phyloP scores from a whole-genome alignment of 2,888 invertebrate species.

The Lysandra bellargus region DNA sequence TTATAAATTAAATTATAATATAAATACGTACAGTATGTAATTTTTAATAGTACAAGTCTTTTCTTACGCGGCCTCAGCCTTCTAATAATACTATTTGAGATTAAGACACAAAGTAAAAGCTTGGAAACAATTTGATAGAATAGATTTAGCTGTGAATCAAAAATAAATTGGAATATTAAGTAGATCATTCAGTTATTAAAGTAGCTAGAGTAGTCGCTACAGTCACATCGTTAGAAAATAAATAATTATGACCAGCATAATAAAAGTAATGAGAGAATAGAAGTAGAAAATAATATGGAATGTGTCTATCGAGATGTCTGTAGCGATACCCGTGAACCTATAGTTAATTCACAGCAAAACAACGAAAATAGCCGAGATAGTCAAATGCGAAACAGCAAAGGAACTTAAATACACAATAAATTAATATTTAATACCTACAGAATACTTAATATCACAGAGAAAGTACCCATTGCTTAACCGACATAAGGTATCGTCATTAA shows the following conservation, averaged over 20 bases:
- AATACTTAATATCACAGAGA: slow-evolving; percentile 81
- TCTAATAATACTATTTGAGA: slow-evolving; percentile 65
- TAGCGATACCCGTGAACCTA: slow-evolving; percentile 16
- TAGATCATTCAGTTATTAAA: not conserved
- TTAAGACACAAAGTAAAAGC: slow-evolving; percentile 43
- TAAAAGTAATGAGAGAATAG: slow-evolving; percentile 33
- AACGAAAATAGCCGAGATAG: slow-evolving; percentile 34
- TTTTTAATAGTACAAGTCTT: slow-evolving; percentile 65
- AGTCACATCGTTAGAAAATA: slow-evolving; percentile 36
- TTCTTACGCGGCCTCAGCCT: slow-evolving; percentile 66
- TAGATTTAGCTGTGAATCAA: slow-evolving; percentile 30
- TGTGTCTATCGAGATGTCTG: not conserved
- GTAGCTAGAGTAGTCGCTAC: slow-evolving; percentile 5
- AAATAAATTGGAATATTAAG: slow-evolving; percentile 33
- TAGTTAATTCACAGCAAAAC: slow-evolving; percentile 20
- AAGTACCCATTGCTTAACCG: slow-evolving; percentile 79
- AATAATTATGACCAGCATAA: slow-evolving; percentile 39
- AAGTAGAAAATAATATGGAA: slow-evolving; percentile 36
- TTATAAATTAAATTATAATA: slow-evolving; percentile 59
- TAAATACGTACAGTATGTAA: slow-evolving; percentile 58
- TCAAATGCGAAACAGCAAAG: slow-evolving; percentile 39
- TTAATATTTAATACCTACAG: slow-evolving; percentile 72
- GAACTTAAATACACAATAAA: slow-evolving; percentile 75
- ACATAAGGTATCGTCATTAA: slow-evolving; percentile 72
- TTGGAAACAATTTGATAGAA: slow-evolving; percentile 31